Conservation (phyloP, 2,888 invertebrate species). For the Ptilodon capucinus region DNA sequence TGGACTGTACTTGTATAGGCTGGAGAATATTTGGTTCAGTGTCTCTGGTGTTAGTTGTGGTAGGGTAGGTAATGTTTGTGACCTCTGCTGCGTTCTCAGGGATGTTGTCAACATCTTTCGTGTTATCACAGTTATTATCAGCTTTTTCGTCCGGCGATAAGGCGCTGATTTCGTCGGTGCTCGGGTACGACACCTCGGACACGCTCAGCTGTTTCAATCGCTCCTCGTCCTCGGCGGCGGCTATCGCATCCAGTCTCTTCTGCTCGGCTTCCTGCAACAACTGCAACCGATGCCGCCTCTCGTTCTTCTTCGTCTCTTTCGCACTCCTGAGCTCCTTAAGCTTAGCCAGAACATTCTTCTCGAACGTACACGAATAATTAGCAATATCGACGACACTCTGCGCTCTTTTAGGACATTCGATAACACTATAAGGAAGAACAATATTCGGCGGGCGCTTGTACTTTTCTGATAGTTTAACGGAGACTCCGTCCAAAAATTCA, state of each 20-base stretch:
- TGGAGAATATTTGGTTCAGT: slow-evolving; percentile 66
- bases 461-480: slow-evolving; percentile 94
- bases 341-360: slow-evolving; percentile 87
- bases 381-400: slow-evolving; percentile 61
- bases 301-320: slow-evolving; percentile 84
- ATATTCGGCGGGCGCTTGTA: slow-evolving; percentile 89
- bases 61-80: slow-evolving; percentile 41
- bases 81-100: slow-evolving; percentile 40
- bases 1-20: slow-evolving; percentile 69
- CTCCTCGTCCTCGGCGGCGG: slow-evolving; percentile 75
- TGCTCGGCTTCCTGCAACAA: slow-evolving; percentile 81
- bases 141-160: slow-evolving; percentile 77
- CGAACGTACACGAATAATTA: slow-evolving; percentile 87
- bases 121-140: slow-evolving; percentile 62
- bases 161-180: slow-evolving; percentile 82
- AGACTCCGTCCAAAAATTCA: slow-evolving; percentile 91
- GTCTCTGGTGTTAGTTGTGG: slow-evolving; percentile 46
- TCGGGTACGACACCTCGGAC: slow-evolving; percentile 83
- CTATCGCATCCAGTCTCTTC: slow-evolving; percentile 77
- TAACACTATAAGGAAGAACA: slow-evolving; percentile 77
- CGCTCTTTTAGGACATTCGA: slow-evolving; percentile 61
- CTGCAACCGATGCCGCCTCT: slow-evolving; percentile 83
- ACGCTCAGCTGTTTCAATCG: slow-evolving; percentile 81
- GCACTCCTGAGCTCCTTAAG: slow-evolving; percentile 87
- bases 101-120: slow-evolving; percentile 46